Base-by-base conservation (phyloP, 23 tunicate genomes). In the Trididemnum clinides region DNA sequence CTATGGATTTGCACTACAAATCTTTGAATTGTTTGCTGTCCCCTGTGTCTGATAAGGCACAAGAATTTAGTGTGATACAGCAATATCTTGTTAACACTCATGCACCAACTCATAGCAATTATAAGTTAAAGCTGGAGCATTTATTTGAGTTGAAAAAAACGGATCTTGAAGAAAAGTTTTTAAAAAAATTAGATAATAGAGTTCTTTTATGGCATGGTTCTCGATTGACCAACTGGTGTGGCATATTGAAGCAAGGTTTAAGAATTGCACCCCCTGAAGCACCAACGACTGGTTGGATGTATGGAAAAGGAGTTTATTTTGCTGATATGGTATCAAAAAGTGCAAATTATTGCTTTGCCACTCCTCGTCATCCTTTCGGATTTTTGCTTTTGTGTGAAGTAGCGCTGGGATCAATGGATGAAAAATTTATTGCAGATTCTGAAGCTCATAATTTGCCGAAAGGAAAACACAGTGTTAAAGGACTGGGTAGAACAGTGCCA, bases 121-220 rank as follows among this genome's bases (percentile, higher is more conserved):
- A 88, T 57, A 58, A 66, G 58, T 87, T 93, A 10, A 1, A 77
- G 32, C 28, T 92, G 6, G 86, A 76, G 69, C 38, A 76, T 71
- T 64, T 92, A 19, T 92, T 81, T 82, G 22, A 77, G 32, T 66
- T 92, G 21, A 30, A 39, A 22, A 92, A 86, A 77, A 49, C 64
- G 1, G 80, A 37, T 2, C 82, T 51, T 10, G 64, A 69, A 7
- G 28, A 87, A n/a, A 57, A 54, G 33, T 92, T 83, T 77, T 50
- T 26, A 38, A 77, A 78, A 30, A 78, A 85, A 35, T 29, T 88
- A 39, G 92, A 77, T 18, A 88, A 82, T 72, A 51, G 84, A 25
- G 66, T 84, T 71, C 79, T 93, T 2, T 51, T 93, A 5, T 93
- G 98, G 98, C 98, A 93, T 81, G 98, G 98, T 27, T 88, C 98